phyloP scores from a whole-genome alignment of 2,888 invertebrate species.

The Pocota personata region DNA sequence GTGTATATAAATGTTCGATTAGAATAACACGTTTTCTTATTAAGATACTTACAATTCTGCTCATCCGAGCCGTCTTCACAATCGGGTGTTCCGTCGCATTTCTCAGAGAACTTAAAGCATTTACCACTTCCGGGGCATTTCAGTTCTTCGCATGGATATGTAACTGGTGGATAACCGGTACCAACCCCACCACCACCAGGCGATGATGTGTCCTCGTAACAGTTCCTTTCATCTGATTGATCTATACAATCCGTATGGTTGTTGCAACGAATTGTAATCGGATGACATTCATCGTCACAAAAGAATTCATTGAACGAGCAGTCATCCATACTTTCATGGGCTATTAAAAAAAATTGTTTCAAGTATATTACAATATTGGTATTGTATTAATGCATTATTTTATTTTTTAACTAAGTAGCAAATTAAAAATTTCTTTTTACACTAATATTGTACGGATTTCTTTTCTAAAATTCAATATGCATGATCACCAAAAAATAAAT shows the following conservation, averaged over 20 bases:
- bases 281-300: constrained; percentile 86
- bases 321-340: constrained; percentile 75
- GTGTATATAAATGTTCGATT: not conserved
- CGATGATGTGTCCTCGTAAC: constrained; percentile 58
- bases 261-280: constrained; percentile 86
- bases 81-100: constrained; percentile 85
- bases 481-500: constrained; percentile 60
- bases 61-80: constrained; percentile 86
- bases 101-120: constrained; percentile 82
- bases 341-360: constrained; percentile 20
- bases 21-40: not conserved
- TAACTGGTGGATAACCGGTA: constrained; percentile 33
- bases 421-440: constrained; percentile 50
- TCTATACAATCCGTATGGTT: constrained; percentile 85
- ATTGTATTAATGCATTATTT: not conserved
- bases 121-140: constrained; percentile 84
- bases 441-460: not conserved
- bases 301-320: constrained; percentile 83
- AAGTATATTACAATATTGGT: not conserved
- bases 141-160: constrained; percentile 82
- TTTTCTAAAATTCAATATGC: constrained; percentile 7
- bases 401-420: not conserved
- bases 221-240: constrained; percentile 85
- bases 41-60: constrained; percentile 83
- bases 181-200: not conserved